Evolutionary conservation across 1,140 invertebrate species (phyloP), one percentile per base, ranked within the genome.

Genomic region (Planococcus citri): DNA sequence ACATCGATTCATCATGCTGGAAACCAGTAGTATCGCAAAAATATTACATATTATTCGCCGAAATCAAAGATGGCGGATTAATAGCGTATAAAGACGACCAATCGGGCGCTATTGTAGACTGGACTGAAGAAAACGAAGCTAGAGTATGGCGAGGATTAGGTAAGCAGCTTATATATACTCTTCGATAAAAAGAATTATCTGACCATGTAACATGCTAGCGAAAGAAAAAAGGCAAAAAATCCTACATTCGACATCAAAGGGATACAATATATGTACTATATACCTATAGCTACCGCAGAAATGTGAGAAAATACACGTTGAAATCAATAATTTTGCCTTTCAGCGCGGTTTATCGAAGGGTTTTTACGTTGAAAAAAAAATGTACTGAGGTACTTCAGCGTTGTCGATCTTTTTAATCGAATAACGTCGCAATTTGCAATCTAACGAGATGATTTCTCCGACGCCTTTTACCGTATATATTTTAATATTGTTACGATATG

Each of bases 41-140:
- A 25, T 75, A 76, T 57, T 76, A 75, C 72, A 73, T 76, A 20
- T 72, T 76, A 20, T 75, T 75, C 68, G 73, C 74, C 17, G 73
- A 75, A 27, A 60, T 75, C n/a, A 70, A 27, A 10, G 24, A 72
- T 20, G 70, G 72, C 27, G 37, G 69, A 25, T 25, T 75, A 24
- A 70, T 57, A 8, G 74, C 75, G 20, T 74, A 74, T 51, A 73
- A 74, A 27, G 74, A 75, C 27, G 74, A 71, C 10, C 33, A 69
- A 0, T 69, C 72, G 22, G 74, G 74, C 12, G 72, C 74, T 0
- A 70, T 72, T 8, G 72, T 73, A n/a, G 73, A 75, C 14, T 75
- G 74, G 73, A 72, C 73, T 0, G 73, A 76, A 57, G 60, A 70
- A 27, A 76, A 75, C 68, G 75, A 76, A 27, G 70, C 72, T 2